These are phyloP conservation scores for Lagodon rhomboides DNA, from an alignment of 2,797 vertebrate species.

Conservation along the genomic window DNA sequence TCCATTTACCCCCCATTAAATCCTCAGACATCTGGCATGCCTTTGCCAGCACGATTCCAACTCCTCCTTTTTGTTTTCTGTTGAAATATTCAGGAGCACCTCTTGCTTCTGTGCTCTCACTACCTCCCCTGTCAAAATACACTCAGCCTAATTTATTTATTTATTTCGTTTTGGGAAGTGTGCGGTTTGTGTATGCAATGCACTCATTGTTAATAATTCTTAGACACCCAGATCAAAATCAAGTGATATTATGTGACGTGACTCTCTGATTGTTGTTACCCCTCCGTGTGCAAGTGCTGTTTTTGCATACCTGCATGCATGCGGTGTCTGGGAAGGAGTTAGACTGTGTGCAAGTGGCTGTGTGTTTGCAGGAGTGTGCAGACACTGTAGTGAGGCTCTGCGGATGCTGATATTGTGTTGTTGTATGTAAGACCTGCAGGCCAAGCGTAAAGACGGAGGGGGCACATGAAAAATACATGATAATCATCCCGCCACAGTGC, in stretches of 20 bases:
- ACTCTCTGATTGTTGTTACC: conserved; percentile 53
- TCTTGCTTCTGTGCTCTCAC: conserved; percentile 44
- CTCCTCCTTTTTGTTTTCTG: conserved; percentile 80
- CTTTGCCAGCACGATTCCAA: conserved; percentile 56
- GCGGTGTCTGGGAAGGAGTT: conserved; percentile 23
- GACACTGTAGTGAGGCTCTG: conserved; percentile 21
- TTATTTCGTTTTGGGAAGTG: conserved; percentile 43
- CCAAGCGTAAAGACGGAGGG: conserved; percentile 72
- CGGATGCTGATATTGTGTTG: conserved; percentile 62
- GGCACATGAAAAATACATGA: conserved; percentile 85
- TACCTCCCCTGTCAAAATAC: conserved; percentile 85
- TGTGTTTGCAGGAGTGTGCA: neutral
- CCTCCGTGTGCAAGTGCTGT: conserved; percentile 25
- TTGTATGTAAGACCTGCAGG: conserved; percentile 77
- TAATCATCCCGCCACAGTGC: conserved; percentile 78
- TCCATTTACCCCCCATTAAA: conserved; percentile 88
- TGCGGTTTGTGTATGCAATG: conserved; percentile 19
- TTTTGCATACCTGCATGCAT: conserved; percentile 22
- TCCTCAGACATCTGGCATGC: conserved; percentile 87
- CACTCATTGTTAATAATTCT: conserved; percentile 26
- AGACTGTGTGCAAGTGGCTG: conserved; percentile 26
- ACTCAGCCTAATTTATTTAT: conserved; percentile 71
- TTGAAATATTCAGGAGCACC: conserved; percentile 89
- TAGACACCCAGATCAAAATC: conserved; percentile 68
- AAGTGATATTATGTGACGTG: conserved; percentile 60